A percentile compares a stretch with the other conserved stretches of the same genome.
Evolutionary conservation across 2,113 vertebrate species (phyloP).

Genomic region (Marmota flaviventris): DNA sequence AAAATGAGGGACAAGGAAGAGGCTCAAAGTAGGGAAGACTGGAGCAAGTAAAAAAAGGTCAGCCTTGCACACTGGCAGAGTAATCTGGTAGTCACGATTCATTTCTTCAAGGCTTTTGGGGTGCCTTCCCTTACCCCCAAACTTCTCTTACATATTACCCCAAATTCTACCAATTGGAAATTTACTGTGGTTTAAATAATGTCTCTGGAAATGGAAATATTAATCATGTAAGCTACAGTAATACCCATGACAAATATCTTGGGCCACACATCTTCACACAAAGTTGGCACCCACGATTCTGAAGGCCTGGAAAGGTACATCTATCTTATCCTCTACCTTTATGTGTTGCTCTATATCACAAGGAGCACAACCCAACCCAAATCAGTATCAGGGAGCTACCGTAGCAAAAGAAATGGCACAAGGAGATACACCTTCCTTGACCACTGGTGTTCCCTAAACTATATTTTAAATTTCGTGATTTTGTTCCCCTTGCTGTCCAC

Average conservation of each 20-base stretch:
- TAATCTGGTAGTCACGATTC: not conserved
- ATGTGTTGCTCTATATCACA: not conserved
- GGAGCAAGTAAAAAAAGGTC: not conserved
- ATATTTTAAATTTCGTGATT: constrained; percentile 15
- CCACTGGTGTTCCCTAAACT: not conserved
- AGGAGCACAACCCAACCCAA: not conserved
- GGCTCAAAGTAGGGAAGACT: not conserved
- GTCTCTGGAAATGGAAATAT: constrained; percentile 42
- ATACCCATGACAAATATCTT: constrained; percentile 40
- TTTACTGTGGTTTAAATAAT: constrained; percentile 19
- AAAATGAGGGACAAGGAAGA: constrained; percentile 28
- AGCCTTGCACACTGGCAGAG: not conserved
- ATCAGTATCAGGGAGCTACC: not conserved
- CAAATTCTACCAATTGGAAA: constrained; percentile 48
- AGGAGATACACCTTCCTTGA: not conserved
- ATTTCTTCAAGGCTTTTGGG: not conserved
- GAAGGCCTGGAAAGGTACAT: not conserved
- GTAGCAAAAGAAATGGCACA: not conserved
- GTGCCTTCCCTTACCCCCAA: not conserved
- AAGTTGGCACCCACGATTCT: not conserved
- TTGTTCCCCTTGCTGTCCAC: not conserved
- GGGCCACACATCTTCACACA: not conserved
- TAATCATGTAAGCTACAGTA: not conserved
- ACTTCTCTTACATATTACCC: not conserved
- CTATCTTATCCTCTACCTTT: not conserved